Percentiles rank a stretch among this genome's conserved stretches.
Evolutionary conservation across 2,888 invertebrate genomes (phyloP).

Genomic region (Dendrolimus houi): DNA sequence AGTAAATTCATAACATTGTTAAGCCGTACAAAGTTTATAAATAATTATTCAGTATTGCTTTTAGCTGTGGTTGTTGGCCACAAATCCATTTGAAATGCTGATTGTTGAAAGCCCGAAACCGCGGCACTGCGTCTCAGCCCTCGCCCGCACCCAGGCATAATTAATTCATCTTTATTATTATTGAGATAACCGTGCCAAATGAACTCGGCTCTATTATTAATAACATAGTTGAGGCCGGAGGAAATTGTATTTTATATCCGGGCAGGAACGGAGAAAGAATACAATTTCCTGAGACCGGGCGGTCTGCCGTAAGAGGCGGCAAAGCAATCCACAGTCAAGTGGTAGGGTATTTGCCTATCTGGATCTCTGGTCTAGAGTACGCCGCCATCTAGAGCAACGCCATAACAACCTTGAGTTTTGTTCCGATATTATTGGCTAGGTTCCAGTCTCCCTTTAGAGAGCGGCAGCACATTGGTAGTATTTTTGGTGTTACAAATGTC

Average conservation of each 20-base stretch:
- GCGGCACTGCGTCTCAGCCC: conserved; percentile 14
- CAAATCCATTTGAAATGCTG: conserved; percentile 30
- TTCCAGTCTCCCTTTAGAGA: too few species aligned
- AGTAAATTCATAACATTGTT: neutral
- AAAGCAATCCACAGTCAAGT: too few species aligned
- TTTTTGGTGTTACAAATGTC: too few species aligned
- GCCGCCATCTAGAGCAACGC: too few species aligned
- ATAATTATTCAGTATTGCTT: conserved; percentile 19
- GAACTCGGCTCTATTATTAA: neutral
- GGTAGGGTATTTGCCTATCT: too few species aligned
- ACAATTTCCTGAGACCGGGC: too few species aligned
- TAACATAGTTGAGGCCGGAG: too few species aligned
- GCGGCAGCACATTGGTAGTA: too few species aligned
- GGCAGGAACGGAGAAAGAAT: neutral
- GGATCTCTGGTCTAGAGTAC: too few species aligned
- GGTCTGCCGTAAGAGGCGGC: too few species aligned
- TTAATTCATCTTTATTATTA: conserved; percentile 20
- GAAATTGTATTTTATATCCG: neutral
- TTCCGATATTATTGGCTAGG: too few species aligned
- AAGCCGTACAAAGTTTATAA: conserved; percentile 11
- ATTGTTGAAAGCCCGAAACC: conserved; percentile 18
- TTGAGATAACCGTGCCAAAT: conserved; percentile 18
- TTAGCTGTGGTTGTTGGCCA: conserved; percentile 23
- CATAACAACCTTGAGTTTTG: too few species aligned
- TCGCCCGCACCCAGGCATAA: conserved; percentile 15